These are phyloP conservation scores for Cyanoderma ruficeps DNA, from an alignment of 2,113 vertebrate species.

Conservation along the genomic window DNA sequence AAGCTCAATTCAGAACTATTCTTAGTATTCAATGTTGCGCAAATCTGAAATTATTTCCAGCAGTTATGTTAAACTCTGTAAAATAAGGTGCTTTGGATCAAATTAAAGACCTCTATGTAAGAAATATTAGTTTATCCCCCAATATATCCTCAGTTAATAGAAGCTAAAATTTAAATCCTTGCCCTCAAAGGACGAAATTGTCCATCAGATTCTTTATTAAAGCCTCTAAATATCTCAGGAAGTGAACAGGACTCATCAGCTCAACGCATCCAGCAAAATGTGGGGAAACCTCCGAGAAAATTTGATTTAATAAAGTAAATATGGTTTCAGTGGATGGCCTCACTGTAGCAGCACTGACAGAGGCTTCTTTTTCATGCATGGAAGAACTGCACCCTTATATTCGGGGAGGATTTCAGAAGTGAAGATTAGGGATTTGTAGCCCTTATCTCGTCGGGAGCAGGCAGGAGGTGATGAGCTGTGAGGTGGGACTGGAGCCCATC, in stretches of 20 bases:
- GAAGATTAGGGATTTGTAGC: not conserved
- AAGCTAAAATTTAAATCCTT: not conserved
- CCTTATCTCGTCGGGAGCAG: not conserved
- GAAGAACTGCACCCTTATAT: not conserved
- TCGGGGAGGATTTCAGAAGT: not conserved
- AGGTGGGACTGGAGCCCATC: not conserved
- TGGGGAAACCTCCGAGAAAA: not conserved
- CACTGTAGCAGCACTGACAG: not conserved
- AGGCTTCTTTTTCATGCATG: not conserved
- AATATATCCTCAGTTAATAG: not conserved
- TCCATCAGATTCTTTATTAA: not conserved
- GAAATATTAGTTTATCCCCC: not conserved
- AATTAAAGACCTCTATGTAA: not conserved
- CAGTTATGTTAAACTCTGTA: constrained; percentile 30
- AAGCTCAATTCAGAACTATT: constrained; percentile 61
- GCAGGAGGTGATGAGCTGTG: not conserved
- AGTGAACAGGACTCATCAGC: not conserved
- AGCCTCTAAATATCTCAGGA: not conserved
- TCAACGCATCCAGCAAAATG: not conserved
- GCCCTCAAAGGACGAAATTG: not conserved
- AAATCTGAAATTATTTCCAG: constrained; percentile 60
- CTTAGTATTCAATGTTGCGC: constrained; percentile 23
- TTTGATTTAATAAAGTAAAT: not conserved
- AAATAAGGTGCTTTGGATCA: constrained; percentile 18
- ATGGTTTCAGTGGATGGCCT: not conserved